Percentiles rank a stretch among this genome's conserved stretches.
These are phyloP conservation scores for Tromatobia lineatoria DNA, from an alignment of 2,888 invertebrate species.

Conservation along the genomic window DNA sequence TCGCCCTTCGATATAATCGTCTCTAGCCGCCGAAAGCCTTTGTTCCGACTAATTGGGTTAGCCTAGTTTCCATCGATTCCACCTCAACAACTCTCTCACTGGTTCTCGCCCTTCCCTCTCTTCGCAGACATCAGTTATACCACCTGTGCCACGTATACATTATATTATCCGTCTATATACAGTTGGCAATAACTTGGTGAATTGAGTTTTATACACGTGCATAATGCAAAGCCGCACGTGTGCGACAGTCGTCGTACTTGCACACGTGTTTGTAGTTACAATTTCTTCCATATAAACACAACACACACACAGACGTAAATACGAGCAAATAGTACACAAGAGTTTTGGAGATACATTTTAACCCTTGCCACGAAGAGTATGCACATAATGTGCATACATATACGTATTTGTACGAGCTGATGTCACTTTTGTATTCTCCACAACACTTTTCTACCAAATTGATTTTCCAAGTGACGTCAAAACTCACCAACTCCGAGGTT, in stretches of 20 bases:
- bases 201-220: constrained; percentile 60
- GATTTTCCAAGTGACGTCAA: constrained; percentile 55
- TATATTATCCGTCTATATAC: background rate
- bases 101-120: constrained; percentile 21
- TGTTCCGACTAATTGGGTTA: constrained; percentile 82
- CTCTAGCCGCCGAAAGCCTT: constrained; percentile 76
- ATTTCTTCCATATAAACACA: constrained; percentile 13
- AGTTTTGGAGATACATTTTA: constrained; percentile 40
- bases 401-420: constrained; percentile 24
- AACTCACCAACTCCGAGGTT: constrained; percentile 9
- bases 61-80: constrained; percentile 80
- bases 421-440: constrained; percentile 6
- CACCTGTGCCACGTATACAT: background rate
- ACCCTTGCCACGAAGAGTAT: constrained; percentile 15
- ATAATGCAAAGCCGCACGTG: constrained; percentile 60
- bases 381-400: constrained; percentile 5
- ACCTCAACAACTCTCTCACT: constrained; percentile 66
- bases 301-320: background rate
- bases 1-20: constrained; percentile 71
- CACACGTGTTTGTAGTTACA: constrained; percentile 5
- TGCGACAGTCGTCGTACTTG: constrained; percentile 45
- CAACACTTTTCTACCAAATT: constrained; percentile 51
- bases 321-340: constrained; percentile 15
- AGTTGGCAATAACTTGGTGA: constrained; percentile 42
- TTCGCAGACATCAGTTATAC: background rate